Base-by-base conservation (phyloP, 1,140 invertebrate species). In the Varroa destructor region DNA sequence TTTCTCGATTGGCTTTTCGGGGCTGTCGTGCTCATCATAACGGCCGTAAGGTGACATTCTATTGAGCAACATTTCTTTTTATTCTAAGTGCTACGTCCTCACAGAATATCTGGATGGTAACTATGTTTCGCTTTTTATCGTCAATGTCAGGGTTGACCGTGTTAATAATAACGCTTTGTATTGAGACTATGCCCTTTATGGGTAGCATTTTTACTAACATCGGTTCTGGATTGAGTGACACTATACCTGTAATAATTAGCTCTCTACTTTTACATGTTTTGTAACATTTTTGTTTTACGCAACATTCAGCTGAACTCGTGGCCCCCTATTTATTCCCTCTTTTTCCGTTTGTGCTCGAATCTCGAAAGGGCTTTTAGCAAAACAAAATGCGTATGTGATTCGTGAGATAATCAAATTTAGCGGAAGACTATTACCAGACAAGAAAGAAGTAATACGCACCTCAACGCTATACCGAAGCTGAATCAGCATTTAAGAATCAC, bases 291-390 rank as follows among this genome's bases (percentile, higher is more conserved):
- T 12, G 57, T 12, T 58, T 58, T 42, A 58, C 12, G 57, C 57
- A 58, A 12, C 40, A 5, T 5, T 58, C 57, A 12, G 12, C 12
- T 42, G 57, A 12, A 12, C 57, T 58, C 57, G 57, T 58, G 25
- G 57, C 57, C 25, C 12, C 12, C 57, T 6, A 5, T 12, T 12
- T 58, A 12, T 12, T 58, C 6, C 57, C 57, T 3, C 12, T 58
- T 42, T 58, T 58, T 12, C 57, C 57, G 25, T 58, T 58, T 58
- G 57, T 58, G 57, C 12, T 58, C 57, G 57, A 58, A 12, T 58
- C 57, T 12, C 57, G 57, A 58, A 58, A 12, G 3, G 57, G 57
- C 57, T 58, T 12, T 12, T 58, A 12, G 57, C 57, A 12, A 58
- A 58, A 12, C 57, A 58, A 3, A 0, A 58, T 6, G 57, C 3